These are phyloP conservation scores for Cheilosia vernalis DNA, from an alignment of 2,888 invertebrate species.

Conservation along the genomic window DNA sequence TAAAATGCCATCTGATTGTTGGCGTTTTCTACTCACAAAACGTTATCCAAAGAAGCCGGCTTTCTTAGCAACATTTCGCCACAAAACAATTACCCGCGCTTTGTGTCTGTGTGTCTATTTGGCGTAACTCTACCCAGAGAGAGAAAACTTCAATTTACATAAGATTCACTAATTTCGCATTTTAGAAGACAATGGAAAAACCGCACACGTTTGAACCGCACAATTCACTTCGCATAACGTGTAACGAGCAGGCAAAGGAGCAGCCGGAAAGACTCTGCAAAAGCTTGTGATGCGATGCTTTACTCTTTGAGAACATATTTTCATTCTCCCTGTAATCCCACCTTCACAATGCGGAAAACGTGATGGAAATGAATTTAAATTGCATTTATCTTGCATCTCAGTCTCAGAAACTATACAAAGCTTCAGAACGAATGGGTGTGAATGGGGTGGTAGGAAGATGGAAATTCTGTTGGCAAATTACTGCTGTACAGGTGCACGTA, in stretches of 20 bases:
- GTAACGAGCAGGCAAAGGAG: background rate
- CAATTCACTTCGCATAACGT: conserved; percentile 42
- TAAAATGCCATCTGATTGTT: conserved; percentile 25
- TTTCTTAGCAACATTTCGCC: background rate
- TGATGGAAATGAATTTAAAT: conserved; percentile 72
- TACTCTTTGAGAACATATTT: conserved; percentile 33
- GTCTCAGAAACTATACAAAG: conserved; percentile 39
- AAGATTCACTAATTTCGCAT: conserved; percentile 42
- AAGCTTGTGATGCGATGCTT: conserved; percentile 22
- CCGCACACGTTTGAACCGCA: conserved; percentile 26
- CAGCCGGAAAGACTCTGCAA: background rate
- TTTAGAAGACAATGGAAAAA: conserved; percentile 36
- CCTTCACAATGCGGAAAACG: conserved; percentile 50
- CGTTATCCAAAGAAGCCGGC: background rate
- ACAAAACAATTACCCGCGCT: conserved; percentile 1
- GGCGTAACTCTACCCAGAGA: background rate
- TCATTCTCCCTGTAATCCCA: conserved; percentile 2
- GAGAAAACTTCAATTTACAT: conserved; percentile 16
- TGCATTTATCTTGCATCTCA: conserved; percentile 54
- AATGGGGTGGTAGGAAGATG: background rate
- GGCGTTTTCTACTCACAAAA: background rate
- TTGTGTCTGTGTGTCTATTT: conserved; percentile 14
- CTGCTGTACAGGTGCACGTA: background rate
- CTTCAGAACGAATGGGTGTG: conserved; percentile 13
- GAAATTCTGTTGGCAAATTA: conserved; percentile 17